Conservation (phyloP, 2,888 invertebrate genomes). For the Stomorhina lunata region DNA sequence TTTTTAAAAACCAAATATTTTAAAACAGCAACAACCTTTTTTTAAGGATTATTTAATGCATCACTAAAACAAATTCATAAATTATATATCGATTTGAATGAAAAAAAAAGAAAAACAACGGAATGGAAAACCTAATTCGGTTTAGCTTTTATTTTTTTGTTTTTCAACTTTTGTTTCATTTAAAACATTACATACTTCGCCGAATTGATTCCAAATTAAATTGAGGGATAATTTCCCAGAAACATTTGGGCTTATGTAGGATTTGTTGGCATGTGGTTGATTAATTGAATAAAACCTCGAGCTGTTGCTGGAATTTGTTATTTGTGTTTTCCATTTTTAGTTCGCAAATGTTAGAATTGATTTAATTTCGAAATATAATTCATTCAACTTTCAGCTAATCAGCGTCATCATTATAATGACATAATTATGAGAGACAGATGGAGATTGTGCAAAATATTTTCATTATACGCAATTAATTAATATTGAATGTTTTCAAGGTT, state of each 20-base stretch:
- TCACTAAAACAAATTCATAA: background rate
- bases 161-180: too few species aligned
- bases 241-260: background rate
- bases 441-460: background rate
- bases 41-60: background rate
- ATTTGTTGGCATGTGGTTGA: slow-evolving; percentile 2
- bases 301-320: background rate
- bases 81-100: background rate
- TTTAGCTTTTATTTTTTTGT: too few species aligned
- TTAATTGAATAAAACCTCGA: slow-evolving; percentile 8
- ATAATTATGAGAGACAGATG: background rate
- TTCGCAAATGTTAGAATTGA: background rate
- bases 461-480: too few species aligned
- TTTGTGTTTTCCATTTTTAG: background rate
- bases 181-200: background rate
- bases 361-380: background rate
- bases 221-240: background rate
- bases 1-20: too few species aligned
- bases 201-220: background rate
- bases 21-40: background rate
- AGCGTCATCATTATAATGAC: background rate
- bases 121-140: background rate
- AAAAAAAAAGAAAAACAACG: background rate
- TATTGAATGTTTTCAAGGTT: too few species aligned
- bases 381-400: slow-evolving; percentile 1